Conservation (phyloP, 2,797 vertebrate genomes). For the Adelosebastes latens region DNA sequence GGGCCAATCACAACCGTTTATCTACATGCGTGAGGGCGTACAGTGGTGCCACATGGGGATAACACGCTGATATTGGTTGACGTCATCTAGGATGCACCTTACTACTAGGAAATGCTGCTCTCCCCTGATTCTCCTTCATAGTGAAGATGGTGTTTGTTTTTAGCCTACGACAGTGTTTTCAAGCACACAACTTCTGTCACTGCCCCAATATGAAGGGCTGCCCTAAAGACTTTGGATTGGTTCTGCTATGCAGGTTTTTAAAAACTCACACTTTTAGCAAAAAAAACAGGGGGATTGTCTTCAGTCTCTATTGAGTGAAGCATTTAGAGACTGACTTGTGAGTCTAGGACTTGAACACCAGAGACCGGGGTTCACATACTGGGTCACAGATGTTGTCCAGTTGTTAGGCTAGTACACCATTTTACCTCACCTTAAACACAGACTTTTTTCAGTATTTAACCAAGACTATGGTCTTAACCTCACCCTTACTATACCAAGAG, state of each 20-base stretch:
- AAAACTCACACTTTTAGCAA: too few species aligned
- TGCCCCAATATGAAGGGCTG: not conserved
- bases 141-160: not conserved
- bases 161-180: not conserved
- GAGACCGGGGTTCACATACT: not conserved
- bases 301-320: too few species aligned
- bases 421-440: not conserved
- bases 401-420: not conserved
- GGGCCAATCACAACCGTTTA: not conserved
- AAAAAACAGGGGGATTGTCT: too few species aligned
- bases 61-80: not conserved
- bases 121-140: not conserved
- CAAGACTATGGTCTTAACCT: not conserved
- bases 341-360: too few species aligned
- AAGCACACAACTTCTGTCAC: not conserved
- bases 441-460: not conserved
- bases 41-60: not conserved
- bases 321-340: too few species aligned
- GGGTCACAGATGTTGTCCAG: not conserved
- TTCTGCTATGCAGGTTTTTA: too few species aligned
- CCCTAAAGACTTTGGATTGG: not conserved
- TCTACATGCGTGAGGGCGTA: not conserved
- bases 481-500: not conserved
- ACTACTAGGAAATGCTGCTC: not conserved
- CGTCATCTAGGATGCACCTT: not conserved